Evolutionary conservation across 2,113 vertebrate genomes (phyloP), one percentile per base, ranked within the genome.

Genomic region (Arizona elegans): DNA sequence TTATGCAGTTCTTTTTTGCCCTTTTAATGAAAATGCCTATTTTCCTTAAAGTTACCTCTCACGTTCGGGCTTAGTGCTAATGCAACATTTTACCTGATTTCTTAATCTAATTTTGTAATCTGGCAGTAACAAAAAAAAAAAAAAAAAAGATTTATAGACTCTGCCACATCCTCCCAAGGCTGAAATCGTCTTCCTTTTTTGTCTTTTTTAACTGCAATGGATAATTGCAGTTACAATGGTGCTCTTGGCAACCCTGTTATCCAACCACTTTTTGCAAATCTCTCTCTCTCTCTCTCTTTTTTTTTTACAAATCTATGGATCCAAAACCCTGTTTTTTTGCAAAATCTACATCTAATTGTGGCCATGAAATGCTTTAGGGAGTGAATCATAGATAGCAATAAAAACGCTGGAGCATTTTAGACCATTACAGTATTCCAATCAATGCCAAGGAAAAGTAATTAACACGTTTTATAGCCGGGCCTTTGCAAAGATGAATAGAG

Each of bases 11-110:
- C 92, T 91, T 33, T 86, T 94, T 91, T 62, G 87, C 58, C 43
- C 85, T 96, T 93, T 96, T 92, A 94, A 38, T 58, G 85, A 70
- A 93, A 88, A 50, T 59, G 93, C 29, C 95, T 91, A n/a, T 53
- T 94, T 95, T 92, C 21, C 94, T 95, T 47, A 58, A 85, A 47
- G 70, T 13, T 90, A 47, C 70, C 94, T 94, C 93, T 59, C 92
- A 90, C 13, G 52, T 94, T 93, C 93, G 56, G 91, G 89, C 55
- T 91, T 87, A 93, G 91, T 92, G 58, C 43, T 17, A n/a, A 53
- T 10, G 11, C 29, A 88, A 65, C 47, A 33, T 19, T 81, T 21
- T 65, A 8, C 56, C 21, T 88, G 29, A 23, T 26, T n/a, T 33
- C 47, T 11, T 29, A 33, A 6, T 52, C 29, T 21, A 29, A 29